These are phyloP conservation scores for Camptogramma bilineatum DNA, from an alignment of 2,888 invertebrate species.

Conservation along the genomic window DNA sequence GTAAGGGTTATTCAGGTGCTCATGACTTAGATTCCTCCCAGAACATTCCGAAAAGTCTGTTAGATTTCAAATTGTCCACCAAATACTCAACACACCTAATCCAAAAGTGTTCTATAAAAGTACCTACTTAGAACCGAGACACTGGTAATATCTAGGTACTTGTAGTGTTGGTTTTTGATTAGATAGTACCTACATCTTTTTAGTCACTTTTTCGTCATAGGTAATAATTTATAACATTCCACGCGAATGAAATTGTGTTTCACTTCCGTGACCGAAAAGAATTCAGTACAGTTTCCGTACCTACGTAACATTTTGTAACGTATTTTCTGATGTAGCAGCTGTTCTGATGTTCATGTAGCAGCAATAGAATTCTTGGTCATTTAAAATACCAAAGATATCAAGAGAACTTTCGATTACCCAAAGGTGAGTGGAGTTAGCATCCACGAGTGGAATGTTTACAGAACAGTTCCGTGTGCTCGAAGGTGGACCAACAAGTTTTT, in stretches of 20 bases:
- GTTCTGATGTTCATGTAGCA: constrained; percentile 51
- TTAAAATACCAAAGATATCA: constrained; percentile 36
- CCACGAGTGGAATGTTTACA: constrained; percentile 39
- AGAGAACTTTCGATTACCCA: constrained; percentile 47
- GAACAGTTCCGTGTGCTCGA: constrained; percentile 39
- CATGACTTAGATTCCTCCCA: constrained; percentile 93
- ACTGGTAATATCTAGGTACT: constrained; percentile 87
- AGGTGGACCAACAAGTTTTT: constrained; percentile 34
- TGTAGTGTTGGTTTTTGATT: constrained; percentile 85
- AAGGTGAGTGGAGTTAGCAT: constrained; percentile 50
- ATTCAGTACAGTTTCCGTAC: constrained; percentile 49
- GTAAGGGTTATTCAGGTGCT: constrained; percentile 90
- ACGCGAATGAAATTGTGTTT: constrained; percentile 51
- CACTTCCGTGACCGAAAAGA: constrained; percentile 42
- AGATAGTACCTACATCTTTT: too few relatives aligned
- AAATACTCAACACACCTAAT: constrained; percentile 89
- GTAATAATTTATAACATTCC: constrained; percentile 88
- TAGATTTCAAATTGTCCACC: constrained; percentile 78
- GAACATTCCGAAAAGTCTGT: constrained; percentile 90
- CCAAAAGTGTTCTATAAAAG: constrained; percentile 88
- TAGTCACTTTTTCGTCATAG: constrained; percentile 62
- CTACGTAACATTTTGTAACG: constrained; percentile 40
- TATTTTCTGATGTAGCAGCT: constrained; percentile 37
- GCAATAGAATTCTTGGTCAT: constrained; percentile 45
- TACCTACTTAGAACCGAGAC: constrained; percentile 87